Base-by-base conservation (phyloP, 2,113 vertebrate genomes). In the Pseudopodoces humilis region DNA sequence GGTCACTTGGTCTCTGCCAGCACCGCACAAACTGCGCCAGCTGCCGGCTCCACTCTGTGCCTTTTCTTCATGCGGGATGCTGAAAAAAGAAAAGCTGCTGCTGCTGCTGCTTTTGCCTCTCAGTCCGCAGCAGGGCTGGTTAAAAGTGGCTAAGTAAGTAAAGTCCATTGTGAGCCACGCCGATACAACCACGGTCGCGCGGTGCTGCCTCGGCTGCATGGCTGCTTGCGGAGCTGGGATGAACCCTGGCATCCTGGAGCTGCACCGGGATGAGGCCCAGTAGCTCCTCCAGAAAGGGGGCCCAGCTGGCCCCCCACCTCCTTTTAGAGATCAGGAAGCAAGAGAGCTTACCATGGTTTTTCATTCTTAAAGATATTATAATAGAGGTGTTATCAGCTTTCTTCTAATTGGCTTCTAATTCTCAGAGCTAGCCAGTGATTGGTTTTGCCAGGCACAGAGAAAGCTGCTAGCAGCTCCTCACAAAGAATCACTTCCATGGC, bases 161-260 rank as follows among this genome's bases (percentile, higher is more conserved):
- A 46, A 74, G 33, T 30, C 41, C 24, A 13, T 13, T 28, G 19
- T 15, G 20, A 22, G 24, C 44, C 53, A 39, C 9, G 10, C 19
- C 1, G 1, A 46, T 25, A 46, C 41, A 75, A 11, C 33, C 13
- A 19, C 3, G 6, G 41, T 25, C 6, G 3, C 0, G 1, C 3
- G 10, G 24, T 5, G 11, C 18, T 11, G 11, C 18, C 24, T 41
- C 1, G 5, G 41, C 24, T 6, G 5, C 24, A 58, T 6, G 33
- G 41, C 3, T 58, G 25, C 18, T 37, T 7, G 6, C 4, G 2
- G 33, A 1, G 1, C 19, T 1, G 2, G 19, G 13, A 74, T 46
- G 53, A 19, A 18, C 52, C 15, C 33, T 3, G 7, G 24, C 33
- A 74, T 12, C 37, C 15, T 19, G 39, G 53, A 53, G 28, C 68